phyloP scores from a whole-genome alignment of 2,888 invertebrate species.

The Idaea aversata region DNA sequence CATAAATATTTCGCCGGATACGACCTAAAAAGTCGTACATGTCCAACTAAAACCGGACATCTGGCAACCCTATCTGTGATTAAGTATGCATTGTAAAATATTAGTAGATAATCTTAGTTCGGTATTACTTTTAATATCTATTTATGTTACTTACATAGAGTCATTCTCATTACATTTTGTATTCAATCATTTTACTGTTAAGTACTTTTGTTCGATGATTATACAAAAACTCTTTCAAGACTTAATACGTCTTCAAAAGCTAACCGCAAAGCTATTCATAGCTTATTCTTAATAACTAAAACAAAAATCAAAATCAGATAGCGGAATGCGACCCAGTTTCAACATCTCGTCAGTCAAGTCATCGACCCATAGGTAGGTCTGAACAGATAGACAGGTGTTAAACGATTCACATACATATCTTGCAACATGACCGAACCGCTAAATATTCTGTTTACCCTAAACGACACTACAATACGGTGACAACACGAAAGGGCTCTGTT shows the following conservation, averaged over 20 bases:
- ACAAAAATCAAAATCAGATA: neutral
- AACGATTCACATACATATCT: slow-evolving; percentile 26
- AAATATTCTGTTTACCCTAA: slow-evolving; percentile 46
- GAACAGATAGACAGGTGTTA: slow-evolving; percentile 22
- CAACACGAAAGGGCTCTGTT: slow-evolving; percentile 49
- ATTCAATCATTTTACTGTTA: neutral
- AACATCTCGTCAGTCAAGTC: slow-evolving; percentile 12
- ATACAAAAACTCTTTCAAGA: neutral
- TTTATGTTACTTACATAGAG: neutral
- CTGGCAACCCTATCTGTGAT: neutral
- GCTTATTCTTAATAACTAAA: neutral
- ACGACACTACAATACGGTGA: slow-evolving; percentile 46
- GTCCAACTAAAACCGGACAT: neutral
- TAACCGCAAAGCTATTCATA: neutral
- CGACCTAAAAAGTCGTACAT: neutral
- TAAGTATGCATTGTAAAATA: neutral
- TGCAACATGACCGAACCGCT: slow-evolving; percentile 44
- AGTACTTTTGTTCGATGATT: neutral
- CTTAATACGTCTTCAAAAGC: neutral
- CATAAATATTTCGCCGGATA: neutral
- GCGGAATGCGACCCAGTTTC: slow-evolving; percentile 1
- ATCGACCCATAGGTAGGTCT: slow-evolving; percentile 13
- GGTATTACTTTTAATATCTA: neutral
- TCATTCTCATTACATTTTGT: neutral
- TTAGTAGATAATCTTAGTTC: neutral